Evolutionary conservation across 2,797 vertebrate species (phyloP).

Genomic region (Scolopax bukidnonensis): DNA sequence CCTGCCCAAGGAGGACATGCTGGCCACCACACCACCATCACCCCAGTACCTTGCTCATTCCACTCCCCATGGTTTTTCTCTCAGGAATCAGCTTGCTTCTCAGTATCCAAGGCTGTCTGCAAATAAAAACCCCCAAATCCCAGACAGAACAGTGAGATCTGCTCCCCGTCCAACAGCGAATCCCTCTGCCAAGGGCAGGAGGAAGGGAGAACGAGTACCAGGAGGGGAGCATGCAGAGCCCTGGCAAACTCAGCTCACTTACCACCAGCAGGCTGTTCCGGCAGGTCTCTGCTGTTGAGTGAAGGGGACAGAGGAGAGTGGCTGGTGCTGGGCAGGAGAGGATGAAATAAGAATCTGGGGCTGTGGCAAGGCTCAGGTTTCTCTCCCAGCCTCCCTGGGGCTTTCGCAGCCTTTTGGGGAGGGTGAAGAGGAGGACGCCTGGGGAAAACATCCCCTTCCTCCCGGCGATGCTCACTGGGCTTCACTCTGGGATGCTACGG

Average conservation of each 20-base stretch:
- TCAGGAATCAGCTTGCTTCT: not conserved
- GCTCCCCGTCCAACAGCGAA: rapidly evolving
- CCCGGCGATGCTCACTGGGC: rapidly evolving
- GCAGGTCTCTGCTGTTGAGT: not conserved
- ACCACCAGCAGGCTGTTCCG: not conserved
- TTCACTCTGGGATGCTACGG: not conserved
- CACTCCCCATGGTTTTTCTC: constrained; percentile 84
- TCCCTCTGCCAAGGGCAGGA: not conserved
- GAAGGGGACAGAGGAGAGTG: not conserved
- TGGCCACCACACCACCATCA: not conserved
- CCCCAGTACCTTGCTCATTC: constrained; percentile 89
- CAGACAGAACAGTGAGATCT: not conserved
- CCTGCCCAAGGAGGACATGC: not conserved
- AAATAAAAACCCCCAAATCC: not conserved
- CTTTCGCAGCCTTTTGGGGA: not conserved
- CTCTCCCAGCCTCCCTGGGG: not conserved
- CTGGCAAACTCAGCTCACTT: not conserved
- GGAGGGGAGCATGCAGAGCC: not conserved
- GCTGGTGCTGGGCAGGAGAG: rapidly evolving
- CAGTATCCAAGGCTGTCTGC: not conserved
- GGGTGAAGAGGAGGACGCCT: not conserved
- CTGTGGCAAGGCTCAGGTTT: not conserved
- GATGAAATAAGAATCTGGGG: not conserved
- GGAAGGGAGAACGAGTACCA: rapidly evolving
- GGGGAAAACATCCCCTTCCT: not conserved